Conservation (phyloP, 64 coral and sea anemone genomes). For the Pocillopora verrucosa region DNA sequence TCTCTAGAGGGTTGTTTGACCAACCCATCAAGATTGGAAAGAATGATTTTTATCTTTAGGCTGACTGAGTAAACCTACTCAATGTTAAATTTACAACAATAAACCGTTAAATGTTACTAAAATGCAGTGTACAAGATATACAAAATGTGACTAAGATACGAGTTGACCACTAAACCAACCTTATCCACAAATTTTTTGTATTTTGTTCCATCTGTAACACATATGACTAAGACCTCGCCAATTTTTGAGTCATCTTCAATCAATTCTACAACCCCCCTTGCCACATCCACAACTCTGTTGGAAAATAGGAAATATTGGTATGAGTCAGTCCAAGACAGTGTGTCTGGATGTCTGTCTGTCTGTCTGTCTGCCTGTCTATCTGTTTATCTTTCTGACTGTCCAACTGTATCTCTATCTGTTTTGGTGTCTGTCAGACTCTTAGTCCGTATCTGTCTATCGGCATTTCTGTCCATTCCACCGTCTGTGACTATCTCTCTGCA, state of each 20-base stretch:
- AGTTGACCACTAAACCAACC: not conserved
- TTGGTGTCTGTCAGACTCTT: not conserved
- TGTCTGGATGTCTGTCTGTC: not conserved
- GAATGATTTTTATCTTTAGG: no score
- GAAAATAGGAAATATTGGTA: not conserved
- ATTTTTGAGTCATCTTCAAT: conserved; percentile 76
- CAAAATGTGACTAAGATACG: not conserved
- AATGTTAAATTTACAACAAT: no score
- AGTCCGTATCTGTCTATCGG: not conserved
- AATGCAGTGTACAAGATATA: no score
- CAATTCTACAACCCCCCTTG: conserved; percentile 58
- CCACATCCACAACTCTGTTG: conserved; percentile 53
- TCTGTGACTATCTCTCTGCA: no score
- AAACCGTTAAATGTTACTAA: no score
- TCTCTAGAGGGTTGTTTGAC: no score
- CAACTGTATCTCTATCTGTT: not conserved
- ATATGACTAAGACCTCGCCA: conserved; percentile 75
- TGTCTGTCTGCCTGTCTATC: not conserved
- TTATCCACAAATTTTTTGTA: conserved; percentile 32
- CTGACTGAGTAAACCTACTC: no score
- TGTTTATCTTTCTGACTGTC: no score
- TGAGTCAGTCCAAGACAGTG: not conserved
- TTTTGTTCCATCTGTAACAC: conserved; percentile 65
- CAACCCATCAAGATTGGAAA: no score
- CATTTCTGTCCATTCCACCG: no score